phyloP scores from a whole-genome alignment of 2,888 invertebrate species.

The Hirtodrosophila alboralis region DNA sequence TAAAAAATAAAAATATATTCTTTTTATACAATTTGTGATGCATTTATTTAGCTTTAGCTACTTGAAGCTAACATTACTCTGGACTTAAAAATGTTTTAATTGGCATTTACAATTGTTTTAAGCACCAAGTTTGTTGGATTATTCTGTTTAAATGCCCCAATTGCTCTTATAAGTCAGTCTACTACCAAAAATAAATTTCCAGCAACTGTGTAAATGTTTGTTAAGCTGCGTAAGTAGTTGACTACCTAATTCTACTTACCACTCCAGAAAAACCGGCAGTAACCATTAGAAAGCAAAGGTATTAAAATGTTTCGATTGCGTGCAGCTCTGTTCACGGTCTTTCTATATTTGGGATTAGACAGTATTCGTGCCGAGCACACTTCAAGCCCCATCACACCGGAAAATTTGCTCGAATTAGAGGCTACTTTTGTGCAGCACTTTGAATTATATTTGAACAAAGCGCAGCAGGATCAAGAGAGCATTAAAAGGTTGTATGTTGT shows the following conservation, averaged over 20 bases:
- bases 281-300: conserved; percentile 3
- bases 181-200: conserved; percentile 4
- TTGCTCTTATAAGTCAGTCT: conserved; percentile 2
- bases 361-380: conserved; percentile 9
- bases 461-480: conserved; percentile 6
- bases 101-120: background rate
- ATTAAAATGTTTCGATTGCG: conserved; percentile 37
- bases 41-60: too few species aligned
- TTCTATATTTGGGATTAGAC: background rate
- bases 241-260: background rate
- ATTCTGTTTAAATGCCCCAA: background rate
- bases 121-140: background rate
- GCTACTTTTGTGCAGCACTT: conserved; percentile 27
- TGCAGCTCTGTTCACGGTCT: conserved; percentile 2
- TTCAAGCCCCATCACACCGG: too few species aligned
- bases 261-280: conserved; percentile 27
- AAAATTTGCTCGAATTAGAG: conserved; percentile 42
- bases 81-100: too few species aligned
- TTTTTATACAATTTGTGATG: too few species aligned
- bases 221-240: conserved; percentile 10
- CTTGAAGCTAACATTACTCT: too few species aligned
- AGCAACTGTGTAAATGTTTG: conserved; percentile 61
- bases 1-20: too few species aligned
- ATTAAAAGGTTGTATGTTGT: conserved; percentile 43
- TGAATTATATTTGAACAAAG: conserved; percentile 41